Conservation (phyloP, 1,140 invertebrate species). For the Oreohelix idahoensis region DNA sequence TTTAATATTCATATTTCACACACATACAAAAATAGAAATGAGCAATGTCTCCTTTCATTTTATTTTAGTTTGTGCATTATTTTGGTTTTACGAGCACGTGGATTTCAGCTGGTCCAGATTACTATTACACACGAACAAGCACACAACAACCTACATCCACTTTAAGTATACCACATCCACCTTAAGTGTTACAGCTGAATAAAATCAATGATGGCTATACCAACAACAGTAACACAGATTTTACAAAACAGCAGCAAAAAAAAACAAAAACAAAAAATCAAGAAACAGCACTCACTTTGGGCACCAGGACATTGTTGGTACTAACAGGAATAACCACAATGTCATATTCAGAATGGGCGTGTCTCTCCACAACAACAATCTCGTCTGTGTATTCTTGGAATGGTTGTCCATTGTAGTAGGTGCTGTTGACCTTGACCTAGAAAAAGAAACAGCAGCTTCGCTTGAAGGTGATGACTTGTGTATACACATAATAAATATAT, state of each 20-base stretch:
- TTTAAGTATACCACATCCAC: no score
- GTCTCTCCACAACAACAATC: constrained; percentile 18
- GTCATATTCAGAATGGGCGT: constrained; percentile 29
- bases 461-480: background rate
- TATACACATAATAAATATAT: background rate
- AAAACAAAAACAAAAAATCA: background rate
- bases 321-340: constrained; percentile 27
- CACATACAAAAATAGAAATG: no score
- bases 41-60: no score
- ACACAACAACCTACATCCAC: background rate
- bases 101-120: background rate
- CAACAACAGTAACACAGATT: background rate
- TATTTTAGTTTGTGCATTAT: no score
- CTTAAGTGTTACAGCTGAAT: no score
- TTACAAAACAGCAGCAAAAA: background rate
- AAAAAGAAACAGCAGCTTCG: background rate
- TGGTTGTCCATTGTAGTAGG: background rate
- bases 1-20: no score
- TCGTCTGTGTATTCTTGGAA: background rate
- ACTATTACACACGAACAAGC: background rate
- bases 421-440: background rate
- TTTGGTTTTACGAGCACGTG: no score
- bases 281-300: constrained; percentile 20
- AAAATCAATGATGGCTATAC: background rate
- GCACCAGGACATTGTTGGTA: background rate